Percentiles rank a stretch among this genome's conserved stretches.
These are phyloP conservation scores for Mormoops blainvillei DNA, from an alignment of 2,113 vertebrate genomes.

Conservation along the genomic window DNA sequence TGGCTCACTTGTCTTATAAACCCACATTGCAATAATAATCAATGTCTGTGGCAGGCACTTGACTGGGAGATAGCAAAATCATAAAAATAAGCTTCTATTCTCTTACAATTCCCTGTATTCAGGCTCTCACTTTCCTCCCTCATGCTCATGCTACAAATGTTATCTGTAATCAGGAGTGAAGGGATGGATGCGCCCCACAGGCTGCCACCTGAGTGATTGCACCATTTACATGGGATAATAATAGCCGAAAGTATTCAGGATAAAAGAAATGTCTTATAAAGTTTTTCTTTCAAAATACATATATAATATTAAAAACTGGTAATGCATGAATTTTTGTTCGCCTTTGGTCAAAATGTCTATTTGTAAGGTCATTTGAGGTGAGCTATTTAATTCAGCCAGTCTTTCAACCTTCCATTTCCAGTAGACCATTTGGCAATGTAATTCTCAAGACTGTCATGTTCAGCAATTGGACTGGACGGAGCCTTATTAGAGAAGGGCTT, in stretches of 20 bases:
- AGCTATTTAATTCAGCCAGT: slow-evolving; percentile 65
- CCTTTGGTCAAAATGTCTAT: slow-evolving; percentile 23
- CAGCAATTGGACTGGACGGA: slow-evolving; percentile 71
- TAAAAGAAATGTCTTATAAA: neutral
- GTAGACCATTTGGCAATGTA: slow-evolving; percentile 65
- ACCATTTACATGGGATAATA: slow-evolving; percentile 40
- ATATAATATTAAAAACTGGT: slow-evolving; percentile 42
- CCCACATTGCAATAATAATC: slow-evolving; percentile 20
- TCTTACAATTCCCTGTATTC: neutral
- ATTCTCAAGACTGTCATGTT: slow-evolving; percentile 71
- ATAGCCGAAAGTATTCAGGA: slow-evolving; percentile 13
- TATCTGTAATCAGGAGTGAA: slow-evolving; percentile 64
- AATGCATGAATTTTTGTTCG: slow-evolving; percentile 32
- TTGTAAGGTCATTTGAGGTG: slow-evolving; percentile 57
- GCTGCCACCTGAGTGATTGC: slow-evolving; percentile 63
- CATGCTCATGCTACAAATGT: slow-evolving; percentile 53
- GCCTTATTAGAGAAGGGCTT: slow-evolving; percentile 72
- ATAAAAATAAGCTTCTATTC: slow-evolving; percentile 34
- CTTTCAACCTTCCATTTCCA: slow-evolving; percentile 55
- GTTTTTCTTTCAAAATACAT: slow-evolving; percentile 53
- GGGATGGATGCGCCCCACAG: slow-evolving; percentile 30
- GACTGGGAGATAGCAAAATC: neutral
- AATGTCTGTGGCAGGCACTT: neutral
- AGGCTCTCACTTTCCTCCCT: neutral
- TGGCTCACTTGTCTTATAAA: neutral